These are phyloP conservation scores for Acanthis flammea DNA, from an alignment of 2,797 vertebrate genomes.

Conservation along the genomic window DNA sequence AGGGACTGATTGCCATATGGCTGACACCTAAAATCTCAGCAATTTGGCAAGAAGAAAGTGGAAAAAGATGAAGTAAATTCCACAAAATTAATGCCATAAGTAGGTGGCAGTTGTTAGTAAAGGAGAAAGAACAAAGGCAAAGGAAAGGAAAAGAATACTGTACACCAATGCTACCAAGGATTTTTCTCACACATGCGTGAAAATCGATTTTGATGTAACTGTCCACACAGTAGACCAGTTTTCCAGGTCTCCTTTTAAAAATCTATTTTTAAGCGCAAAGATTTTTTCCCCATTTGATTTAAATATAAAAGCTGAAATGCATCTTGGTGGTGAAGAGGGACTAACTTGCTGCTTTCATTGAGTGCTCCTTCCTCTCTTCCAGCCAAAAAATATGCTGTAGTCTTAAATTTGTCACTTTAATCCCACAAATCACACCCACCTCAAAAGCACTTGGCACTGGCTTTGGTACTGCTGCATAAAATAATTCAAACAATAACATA, in stretches of 20 bases:
- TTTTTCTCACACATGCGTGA: neutral
- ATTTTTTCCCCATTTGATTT: neutral
- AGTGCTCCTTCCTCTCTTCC: neutral
- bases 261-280: neutral
- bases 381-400: neutral
- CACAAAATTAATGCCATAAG: conserved; percentile 12
- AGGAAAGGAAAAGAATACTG: neutral
- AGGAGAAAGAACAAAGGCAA: conserved; percentile 4
- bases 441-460: neutral
- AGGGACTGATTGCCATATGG: conserved; percentile 45
- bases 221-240: neutral
- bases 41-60: conserved; percentile 51
- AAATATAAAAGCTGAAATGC: neutral
- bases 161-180: neutral
- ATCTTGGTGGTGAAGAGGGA: neutral
- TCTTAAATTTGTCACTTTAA: neutral
- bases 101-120: conserved; percentile 40
- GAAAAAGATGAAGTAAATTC: conserved; percentile 38
- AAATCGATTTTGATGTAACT: neutral
- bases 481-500: conserved; percentile 11
- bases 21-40: conserved; percentile 41
- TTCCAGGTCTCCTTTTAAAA: neutral
- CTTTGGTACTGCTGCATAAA: neutral
- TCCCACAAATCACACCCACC: neutral
- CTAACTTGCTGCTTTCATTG: neutral